Evolutionary conservation across 2,113 vertebrate genomes (phyloP), one percentile per base, ranked within the genome.

Genomic region (Carlito syrichta): DNA sequence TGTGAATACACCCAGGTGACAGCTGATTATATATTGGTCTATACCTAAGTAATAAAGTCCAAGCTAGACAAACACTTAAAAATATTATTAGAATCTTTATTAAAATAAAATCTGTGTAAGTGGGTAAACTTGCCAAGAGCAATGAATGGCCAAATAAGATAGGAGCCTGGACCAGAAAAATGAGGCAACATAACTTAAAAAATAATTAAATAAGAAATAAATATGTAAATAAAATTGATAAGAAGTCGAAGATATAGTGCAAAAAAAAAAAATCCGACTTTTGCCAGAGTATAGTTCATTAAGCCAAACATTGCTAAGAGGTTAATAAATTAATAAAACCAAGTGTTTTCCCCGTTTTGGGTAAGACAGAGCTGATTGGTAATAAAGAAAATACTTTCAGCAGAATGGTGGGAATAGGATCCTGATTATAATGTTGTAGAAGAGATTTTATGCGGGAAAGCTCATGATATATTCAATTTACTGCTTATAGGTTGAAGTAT

Each of bases 371-470:
- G 2, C 12, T 56, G 74, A 35, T 22, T 48, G 23, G 3, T 68
- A 12, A 38, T 43, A 58, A 43, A 40, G 6, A 35, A 74, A 69
- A 11, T 23, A 35, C 35, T 52, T 86, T 60, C 32, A 35, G 20
- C 16, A 68, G 16, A 62, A 32, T 11, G 9, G 0, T n/a, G 8
- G n/a, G 8, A 1, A 32, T 4, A 48, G 14, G 20, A 54, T 50
- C 4, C 1, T 9, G 0, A 79, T 22, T 19, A 50, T 0, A 85
- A 13, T 13, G 5, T 43, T 25, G 43, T 45, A 8, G 10, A 13
- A 69, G 32, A 30, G 4, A 19, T 30, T 35, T 43, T 77, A 19
- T 62, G 5, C 9, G 52, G 14, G 35, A 54, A n/a, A 93, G 87
- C 16, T 77, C 76, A 62, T 3, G 5, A 6, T 48, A 2, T 71